Conservation (phyloP, 2,888 invertebrate species). For the Volucella bombylans region DNA sequence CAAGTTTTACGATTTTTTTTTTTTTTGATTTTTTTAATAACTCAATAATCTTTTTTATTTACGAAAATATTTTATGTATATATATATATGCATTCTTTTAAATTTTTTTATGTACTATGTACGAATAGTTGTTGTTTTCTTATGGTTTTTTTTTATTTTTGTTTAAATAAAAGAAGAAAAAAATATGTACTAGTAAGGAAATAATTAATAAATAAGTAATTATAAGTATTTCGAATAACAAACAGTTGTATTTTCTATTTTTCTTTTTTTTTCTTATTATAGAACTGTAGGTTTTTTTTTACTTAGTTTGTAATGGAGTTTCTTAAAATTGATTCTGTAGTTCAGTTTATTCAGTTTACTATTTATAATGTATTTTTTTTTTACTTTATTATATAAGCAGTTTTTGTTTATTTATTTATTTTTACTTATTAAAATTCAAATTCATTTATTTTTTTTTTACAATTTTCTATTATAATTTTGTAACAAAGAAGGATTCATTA, state of each 20-base stretch:
- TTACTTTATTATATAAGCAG: constrained; percentile 40
- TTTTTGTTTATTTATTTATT: constrained; percentile 25
- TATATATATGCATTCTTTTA: constrained; percentile 66
- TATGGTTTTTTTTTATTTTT: constrained; percentile 45
- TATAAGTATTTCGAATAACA: constrained; percentile 68
- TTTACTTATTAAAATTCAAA: constrained; percentile 6
- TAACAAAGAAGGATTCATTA: constrained; percentile 22
- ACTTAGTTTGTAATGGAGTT: constrained; percentile 64
- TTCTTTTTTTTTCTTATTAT: constrained; percentile 48
- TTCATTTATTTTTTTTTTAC: constrained; percentile 54
- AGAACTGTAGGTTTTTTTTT: constrained; percentile 52
- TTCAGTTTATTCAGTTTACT: constrained; percentile 54
- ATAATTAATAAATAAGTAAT: constrained; percentile 70
- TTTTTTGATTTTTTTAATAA: constrained; percentile 68
- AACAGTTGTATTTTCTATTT: constrained; percentile 67
- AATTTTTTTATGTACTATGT: constrained; percentile 75
- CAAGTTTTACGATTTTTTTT: constrained; percentile 68
- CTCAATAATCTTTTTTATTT: constrained; percentile 72
- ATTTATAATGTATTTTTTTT: constrained; percentile 37
- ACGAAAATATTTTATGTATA: constrained; percentile 73
- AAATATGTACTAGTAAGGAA: constrained; percentile 56
- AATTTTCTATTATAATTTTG: constrained; percentile 59
- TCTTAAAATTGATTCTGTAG: constrained; percentile 60
- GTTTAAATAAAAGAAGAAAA: constrained; percentile 45
- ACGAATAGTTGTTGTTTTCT: constrained; percentile 74